These are phyloP conservation scores for Tenthredo notha DNA, from an alignment of 2,888 invertebrate species.

Conservation along the genomic window DNA sequence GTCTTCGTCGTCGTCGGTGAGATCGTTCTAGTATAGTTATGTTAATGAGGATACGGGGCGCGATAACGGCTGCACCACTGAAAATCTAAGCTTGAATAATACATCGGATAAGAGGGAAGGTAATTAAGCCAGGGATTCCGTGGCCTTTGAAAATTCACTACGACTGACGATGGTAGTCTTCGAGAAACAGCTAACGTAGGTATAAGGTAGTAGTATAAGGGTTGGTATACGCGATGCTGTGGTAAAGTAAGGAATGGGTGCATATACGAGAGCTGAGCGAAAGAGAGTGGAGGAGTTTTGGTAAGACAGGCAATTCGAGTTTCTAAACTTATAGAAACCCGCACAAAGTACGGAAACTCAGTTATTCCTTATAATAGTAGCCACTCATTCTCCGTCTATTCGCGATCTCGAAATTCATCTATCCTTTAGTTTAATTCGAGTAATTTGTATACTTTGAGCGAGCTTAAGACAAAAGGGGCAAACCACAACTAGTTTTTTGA, in stretches of 20 bases:
- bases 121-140: slow-evolving; percentile 29
- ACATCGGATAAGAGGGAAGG: slow-evolving; percentile 44
- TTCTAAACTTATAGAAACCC: slow-evolving; percentile 32
- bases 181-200: background rate
- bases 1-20: slow-evolving; percentile 2
- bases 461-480: background rate
- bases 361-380: background rate
- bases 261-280: background rate
- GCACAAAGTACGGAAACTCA: slow-evolving; percentile 19
- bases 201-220: background rate
- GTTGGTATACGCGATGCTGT: background rate
- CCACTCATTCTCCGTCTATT: slow-evolving; percentile 20
- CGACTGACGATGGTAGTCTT: slow-evolving; percentile 21
- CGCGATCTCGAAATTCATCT: slow-evolving; percentile 13
- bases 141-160: slow-evolving; percentile 30
- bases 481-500: background rate
- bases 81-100: slow-evolving; percentile 50
- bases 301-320: slow-evolving; percentile 42
- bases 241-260: background rate
- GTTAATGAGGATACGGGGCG: slow-evolving; percentile 40
- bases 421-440: background rate
- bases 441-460: background rate
- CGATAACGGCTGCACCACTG: slow-evolving; percentile 41
- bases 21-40: slow-evolving; percentile 25
- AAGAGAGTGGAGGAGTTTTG: slow-evolving; percentile 8